Percentiles rank a stretch among this genome's conserved stretches.
These are phyloP conservation scores for Aphelenchoides avenae DNA, from an alignment of 1,140 invertebrate species.

Conservation along the genomic window DNA sequence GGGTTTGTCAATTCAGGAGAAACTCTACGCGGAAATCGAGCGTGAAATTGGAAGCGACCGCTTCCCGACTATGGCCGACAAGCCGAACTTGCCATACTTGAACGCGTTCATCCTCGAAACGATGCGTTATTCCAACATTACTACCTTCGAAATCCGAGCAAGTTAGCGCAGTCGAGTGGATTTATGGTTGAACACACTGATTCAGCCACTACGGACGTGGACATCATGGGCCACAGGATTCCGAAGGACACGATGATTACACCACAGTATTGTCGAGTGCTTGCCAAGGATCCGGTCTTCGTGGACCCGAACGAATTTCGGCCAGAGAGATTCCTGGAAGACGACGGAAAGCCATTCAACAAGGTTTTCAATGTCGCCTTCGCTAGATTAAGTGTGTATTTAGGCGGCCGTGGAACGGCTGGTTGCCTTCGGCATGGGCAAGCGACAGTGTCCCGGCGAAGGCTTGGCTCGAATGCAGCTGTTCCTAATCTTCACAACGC, in stretches of 20 bases:
- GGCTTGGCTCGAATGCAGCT: slow-evolving; percentile 11
- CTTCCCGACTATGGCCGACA: slow-evolving; percentile 3
- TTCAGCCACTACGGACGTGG: background rate
- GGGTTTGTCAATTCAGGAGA: no score
- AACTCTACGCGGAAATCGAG: slow-evolving; percentile 2
- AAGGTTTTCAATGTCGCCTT: no score
- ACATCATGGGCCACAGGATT: background rate
- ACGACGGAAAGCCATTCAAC: background rate
- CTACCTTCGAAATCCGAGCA: background rate
- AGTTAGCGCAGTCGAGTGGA: no score
- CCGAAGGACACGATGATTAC: background rate
- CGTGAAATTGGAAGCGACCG: background rate
- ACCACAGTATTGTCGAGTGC: background rate
- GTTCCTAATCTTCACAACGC: slow-evolving; percentile 11
- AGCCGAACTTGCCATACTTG: slow-evolving; percentile 1
- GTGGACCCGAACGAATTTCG: background rate
- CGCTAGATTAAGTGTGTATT: no score
- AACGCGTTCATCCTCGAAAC: slow-evolving; percentile 5
- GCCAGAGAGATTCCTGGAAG: slow-evolving; percentile 13
- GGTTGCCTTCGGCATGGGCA: slow-evolving; percentile 14
- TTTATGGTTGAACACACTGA: background rate
- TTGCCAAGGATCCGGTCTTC: background rate
- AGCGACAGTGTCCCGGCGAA: slow-evolving; percentile 20
- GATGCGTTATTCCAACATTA: slow-evolving; percentile 4
- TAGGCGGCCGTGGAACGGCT: background rate